A percentile compares a stretch with the other conserved stretches of the same genome.
Conservation (phyloP, 2,888 invertebrate genomes). For the Cheilosia variabilis region DNA sequence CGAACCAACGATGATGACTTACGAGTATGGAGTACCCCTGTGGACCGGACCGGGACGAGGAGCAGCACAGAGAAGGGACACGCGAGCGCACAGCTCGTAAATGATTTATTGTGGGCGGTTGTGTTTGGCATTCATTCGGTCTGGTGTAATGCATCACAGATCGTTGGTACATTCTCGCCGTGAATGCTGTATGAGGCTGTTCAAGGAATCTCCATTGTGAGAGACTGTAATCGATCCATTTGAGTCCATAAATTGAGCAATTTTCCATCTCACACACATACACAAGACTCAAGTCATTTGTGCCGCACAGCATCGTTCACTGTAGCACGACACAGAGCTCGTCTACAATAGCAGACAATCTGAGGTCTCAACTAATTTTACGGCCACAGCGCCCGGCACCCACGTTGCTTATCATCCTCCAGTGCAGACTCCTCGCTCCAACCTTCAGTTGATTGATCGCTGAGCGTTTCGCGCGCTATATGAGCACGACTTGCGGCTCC, state of each 20-base stretch:
- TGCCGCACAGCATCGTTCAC: slow-evolving; percentile 60
- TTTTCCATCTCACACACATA: slow-evolving; percentile 62
- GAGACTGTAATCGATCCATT: slow-evolving; percentile 73
- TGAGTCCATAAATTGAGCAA: slow-evolving; percentile 75
- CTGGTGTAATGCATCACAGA: slow-evolving; percentile 72
- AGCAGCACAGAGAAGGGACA: slow-evolving; percentile 12
- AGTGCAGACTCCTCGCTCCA: not conserved
- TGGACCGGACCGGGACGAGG: slow-evolving; percentile 11
- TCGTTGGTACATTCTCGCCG: slow-evolving; percentile 50
- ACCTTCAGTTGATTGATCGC: slow-evolving; percentile 69
- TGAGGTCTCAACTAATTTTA: slow-evolving; percentile 75
- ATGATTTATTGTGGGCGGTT: slow-evolving; percentile 75
- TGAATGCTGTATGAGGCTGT: slow-evolving; percentile 23
- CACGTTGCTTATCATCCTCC: slow-evolving; percentile 41
- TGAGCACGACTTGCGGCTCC: slow-evolving; percentile 55
- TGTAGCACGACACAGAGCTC: slow-evolving; percentile 57
- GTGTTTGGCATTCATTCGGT: slow-evolving; percentile 73
- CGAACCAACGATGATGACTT: slow-evolving; percentile 52
- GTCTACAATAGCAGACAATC: slow-evolving; percentile 59
- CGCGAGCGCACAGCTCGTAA: slow-evolving; percentile 40
- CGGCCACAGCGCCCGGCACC: slow-evolving; percentile 64
- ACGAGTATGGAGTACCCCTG: not conserved
- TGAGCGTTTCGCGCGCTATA: slow-evolving; percentile 58
- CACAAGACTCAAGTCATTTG: slow-evolving; percentile 52
- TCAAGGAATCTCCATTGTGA: slow-evolving; percentile 66